Evolutionary conservation across 2,888 invertebrate genomes (phyloP), one percentile per base, ranked within the genome.

Genomic region (Cephus pulcher): DNA sequence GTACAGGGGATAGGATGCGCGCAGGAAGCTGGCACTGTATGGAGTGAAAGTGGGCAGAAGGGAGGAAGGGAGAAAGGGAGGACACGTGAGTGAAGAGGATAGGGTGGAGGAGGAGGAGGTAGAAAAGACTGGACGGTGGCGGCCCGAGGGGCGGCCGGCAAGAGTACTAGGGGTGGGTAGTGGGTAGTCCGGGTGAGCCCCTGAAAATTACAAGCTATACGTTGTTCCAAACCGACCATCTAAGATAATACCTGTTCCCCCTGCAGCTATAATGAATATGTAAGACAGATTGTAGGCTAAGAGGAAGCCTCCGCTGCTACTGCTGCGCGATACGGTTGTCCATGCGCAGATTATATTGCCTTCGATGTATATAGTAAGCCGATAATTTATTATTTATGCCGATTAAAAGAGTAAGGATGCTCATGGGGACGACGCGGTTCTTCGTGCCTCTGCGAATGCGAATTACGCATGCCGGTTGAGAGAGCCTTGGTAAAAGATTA

Each of bases 261-360:
- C 91, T 88, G 86, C 84, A 90, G 91, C 91, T 88, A 91, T 91
- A 91, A 91, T 91, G 91, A 91, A 91, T 91, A 91, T 91, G 91
- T 91, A 91, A 90, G 91, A 91, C 90, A 90, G 90, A 91, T 91
- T 91, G 91, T 91, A 90, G 90, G 88, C 90, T 90, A 91, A 91
- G 90, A 90, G 90, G 88, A 88, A 90, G 89, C 89, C 88, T 89
- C 87, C 84, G 86, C 85, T 82, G 89, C 90, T 91, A 90, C 91
- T 85, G 90, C 90, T 88, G 89, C 89, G 89, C 88, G 90, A 90
- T 90, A 90, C 90, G 90, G 89, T 90, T 90, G 90, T 90, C 89
- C 89, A 88, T 89, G 83, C 84, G 85, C 86, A 88, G 89, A 90
- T 90, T 89, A 89, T 88, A 87, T 88, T 90, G 87, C 84, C 81